Percentiles rank a stretch among this genome's conserved stretches.
Evolutionary conservation across 2,888 invertebrate species (phyloP).

Genomic region (Selenia dentaria): DNA sequence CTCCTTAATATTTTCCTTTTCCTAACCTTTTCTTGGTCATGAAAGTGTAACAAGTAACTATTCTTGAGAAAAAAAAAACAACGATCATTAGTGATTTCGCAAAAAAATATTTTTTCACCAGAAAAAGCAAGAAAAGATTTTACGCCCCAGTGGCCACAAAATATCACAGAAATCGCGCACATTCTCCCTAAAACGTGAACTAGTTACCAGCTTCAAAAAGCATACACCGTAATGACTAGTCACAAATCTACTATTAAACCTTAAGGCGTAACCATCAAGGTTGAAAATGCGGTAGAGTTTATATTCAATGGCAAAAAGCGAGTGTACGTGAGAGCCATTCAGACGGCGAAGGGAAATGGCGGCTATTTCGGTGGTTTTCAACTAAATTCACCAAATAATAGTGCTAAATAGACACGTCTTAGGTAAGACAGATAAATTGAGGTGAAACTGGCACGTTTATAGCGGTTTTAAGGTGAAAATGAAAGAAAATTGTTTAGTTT

Average conservation of each 20-base stretch:
- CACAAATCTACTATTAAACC: conserved; percentile 9
- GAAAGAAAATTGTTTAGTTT: neutral
- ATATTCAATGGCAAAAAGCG: conserved; percentile 25
- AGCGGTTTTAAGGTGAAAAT: neutral
- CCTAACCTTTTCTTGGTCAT: too few species aligned
- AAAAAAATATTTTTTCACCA: conserved; percentile 12
- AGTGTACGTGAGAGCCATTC: conserved; percentile 41
- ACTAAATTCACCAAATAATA: conserved; percentile 38
- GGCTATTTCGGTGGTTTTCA: conserved; percentile 45
- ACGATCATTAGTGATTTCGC: conserved; percentile 11
- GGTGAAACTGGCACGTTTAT: conserved; percentile 14
- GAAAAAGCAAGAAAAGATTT: conserved; percentile 31
- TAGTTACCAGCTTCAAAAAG: conserved; percentile 24
- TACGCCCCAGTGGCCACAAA: conserved; percentile 29
- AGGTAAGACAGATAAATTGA: conserved; percentile 24
- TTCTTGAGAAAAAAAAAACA: neutral
- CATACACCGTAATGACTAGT: conserved; percentile 27
- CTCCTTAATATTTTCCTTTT: too few species aligned
- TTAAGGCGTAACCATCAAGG: conserved; percentile 6
- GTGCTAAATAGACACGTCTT: conserved; percentile 34
- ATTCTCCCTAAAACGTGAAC: conserved; percentile 30
- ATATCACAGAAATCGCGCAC: conserved; percentile 30
- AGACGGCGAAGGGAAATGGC: conserved; percentile 42
- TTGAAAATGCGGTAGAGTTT: conserved; percentile 15
- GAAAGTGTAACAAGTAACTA: too few species aligned